Base-by-base conservation (phyloP, 2,888 invertebrate species). In the Agriopis leucophaearia region DNA sequence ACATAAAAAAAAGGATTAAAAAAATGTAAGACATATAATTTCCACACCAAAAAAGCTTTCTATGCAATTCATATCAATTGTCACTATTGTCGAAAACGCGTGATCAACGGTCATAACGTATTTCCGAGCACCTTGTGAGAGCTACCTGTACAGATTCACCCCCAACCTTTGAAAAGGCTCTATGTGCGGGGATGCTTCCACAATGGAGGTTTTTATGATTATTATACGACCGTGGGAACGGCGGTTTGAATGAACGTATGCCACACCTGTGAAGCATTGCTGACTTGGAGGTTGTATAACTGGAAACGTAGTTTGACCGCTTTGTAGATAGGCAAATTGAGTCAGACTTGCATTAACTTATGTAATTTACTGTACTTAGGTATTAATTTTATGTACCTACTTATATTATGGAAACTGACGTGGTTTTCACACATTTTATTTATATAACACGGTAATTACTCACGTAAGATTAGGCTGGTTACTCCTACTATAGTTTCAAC, bases 141-240 rank as follows among this genome's bases (percentile, higher is more conserved):
- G 67, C 87, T 90, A 89, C 89, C 90, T 91, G 90, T 83, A 79
- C 54, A 84, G 79, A 78, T 84, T 89, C 89, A 90, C 88, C 91
- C 91, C 82, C 88, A 86, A 88, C 83, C 86, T 88, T 86, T 82
- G 35, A 76, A 81, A 27, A 80, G 77, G 80, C 78, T 83, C 79
- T 83, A 82, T 82, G 82, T 82, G 81, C 84, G 83, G 83, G 91
- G 90, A 86, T 81, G 81, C 52, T 51, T 42, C 66, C 79, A 86
- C 86, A 89, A 88, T 86, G 72, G 76, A 78, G 77, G 77, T 77
- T 80, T 62, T 76, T 76, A 82, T 60, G 51, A 56, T 50, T 42
- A 85, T 82, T 84, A 81, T 72, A 76, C 77, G 84, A 84, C 73
- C 92, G 92, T 92, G 92, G 90, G 92, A 92, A 91, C 79, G 69